phyloP scores from a whole-genome alignment of 2,888 invertebrate genomes.

The Melikaiella ostensackeni region DNA sequence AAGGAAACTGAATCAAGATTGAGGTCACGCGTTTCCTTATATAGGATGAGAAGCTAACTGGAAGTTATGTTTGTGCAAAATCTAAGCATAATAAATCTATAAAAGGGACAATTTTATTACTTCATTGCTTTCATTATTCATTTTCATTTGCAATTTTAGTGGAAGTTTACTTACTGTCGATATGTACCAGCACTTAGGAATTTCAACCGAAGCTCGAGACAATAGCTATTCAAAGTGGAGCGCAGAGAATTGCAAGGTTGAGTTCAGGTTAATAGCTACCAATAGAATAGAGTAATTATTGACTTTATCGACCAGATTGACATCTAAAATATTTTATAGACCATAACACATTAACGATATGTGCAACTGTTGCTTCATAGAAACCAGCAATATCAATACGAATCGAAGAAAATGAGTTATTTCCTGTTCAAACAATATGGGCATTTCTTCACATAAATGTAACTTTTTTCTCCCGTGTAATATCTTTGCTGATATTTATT shows the following conservation, averaged over 20 bases:
- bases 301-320: conserved; percentile 4
- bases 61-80: background rate
- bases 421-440: too few species aligned
- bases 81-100: background rate
- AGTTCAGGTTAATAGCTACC: conserved; percentile 12
- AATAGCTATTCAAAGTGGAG: conserved; percentile 8
- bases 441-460: too few species aligned
- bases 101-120: background rate
- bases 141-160: background rate
- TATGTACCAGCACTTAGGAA: conserved; percentile 13
- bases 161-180: background rate
- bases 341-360: background rate
- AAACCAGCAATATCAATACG: background rate
- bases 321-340: background rate
- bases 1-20: too few species aligned
- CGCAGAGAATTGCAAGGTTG: conserved; percentile 2
- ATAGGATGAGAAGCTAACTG: too few species aligned
- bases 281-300: conserved; percentile 20
- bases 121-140: background rate
- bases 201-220: conserved; percentile 17
- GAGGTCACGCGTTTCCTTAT: too few species aligned
- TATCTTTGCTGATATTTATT: too few species aligned
- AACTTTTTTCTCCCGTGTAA: too few species aligned
- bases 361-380: too few species aligned
- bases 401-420: background rate